These are phyloP conservation scores for Amblyornis subalaris DNA, from an alignment of 2,113 vertebrate species.

Conservation along the genomic window DNA sequence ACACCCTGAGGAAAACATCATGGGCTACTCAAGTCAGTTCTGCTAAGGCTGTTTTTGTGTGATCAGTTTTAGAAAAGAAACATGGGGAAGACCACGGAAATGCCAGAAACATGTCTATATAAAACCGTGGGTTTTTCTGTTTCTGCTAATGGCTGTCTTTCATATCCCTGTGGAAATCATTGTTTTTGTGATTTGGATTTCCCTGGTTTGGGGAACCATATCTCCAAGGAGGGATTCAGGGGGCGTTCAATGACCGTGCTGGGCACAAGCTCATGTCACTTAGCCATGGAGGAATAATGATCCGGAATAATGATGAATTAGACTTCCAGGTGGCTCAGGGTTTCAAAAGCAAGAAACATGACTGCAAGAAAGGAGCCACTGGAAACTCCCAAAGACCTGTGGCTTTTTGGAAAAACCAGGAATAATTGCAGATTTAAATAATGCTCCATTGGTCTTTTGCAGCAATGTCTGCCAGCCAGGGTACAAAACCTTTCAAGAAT, in stretches of 20 bases:
- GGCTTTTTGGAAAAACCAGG: not conserved
- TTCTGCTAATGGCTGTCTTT: not conserved
- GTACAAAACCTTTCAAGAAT: not conserved
- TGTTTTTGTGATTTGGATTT: not conserved
- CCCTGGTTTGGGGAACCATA: not conserved
- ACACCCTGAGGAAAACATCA: not conserved
- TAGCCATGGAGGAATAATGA: not conserved
- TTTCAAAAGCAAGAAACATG: not conserved
- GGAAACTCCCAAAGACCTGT: not conserved
- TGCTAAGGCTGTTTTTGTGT: not conserved
- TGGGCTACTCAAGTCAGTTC: not conserved
- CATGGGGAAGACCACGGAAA: not conserved
- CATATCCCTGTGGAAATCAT: not conserved
- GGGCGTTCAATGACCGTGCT: not conserved
- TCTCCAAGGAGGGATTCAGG: not conserved
- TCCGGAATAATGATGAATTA: not conserved
- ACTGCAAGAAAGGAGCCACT: not conserved
- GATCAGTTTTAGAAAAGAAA: not conserved
- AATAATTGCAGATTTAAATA: not conserved
- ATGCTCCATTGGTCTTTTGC: not conserved
- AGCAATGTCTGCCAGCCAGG: not conserved
- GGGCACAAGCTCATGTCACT: not conserved
- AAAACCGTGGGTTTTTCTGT: not conserved
- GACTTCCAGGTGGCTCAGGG: not conserved
- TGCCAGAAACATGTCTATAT: not conserved